Evolutionary conservation across 2,888 invertebrate genomes (phyloP).

Genomic region (Diaphora mendica): DNA sequence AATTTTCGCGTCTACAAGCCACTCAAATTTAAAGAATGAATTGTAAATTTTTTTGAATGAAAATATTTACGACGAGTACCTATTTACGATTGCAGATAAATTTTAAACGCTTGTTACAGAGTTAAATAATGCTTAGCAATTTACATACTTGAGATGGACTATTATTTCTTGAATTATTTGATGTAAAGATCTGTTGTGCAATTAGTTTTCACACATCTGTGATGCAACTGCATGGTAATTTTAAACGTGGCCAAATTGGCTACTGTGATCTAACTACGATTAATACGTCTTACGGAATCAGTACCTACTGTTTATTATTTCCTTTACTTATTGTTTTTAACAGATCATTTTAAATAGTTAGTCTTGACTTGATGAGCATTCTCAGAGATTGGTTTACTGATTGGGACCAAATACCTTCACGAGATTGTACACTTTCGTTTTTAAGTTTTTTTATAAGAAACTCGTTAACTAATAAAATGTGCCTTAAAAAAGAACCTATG

Average conservation of each 20-base stretch:
- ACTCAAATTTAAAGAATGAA: too few relatives aligned
- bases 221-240: background rate
- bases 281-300: background rate
- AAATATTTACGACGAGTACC: too few relatives aligned
- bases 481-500: conserved; percentile 28
- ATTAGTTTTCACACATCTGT: background rate
- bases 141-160: background rate
- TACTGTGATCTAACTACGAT: background rate
- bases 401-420: conserved; percentile 38
- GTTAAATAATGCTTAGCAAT: background rate
- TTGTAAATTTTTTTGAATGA: too few relatives aligned
- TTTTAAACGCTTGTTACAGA: background rate
- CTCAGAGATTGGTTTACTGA: background rate
- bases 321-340: background rate
- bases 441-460: conserved; percentile 5
- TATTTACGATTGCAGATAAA: background rate
- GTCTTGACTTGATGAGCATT: background rate
- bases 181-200: background rate
- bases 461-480: conserved; percentile 29
- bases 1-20: background rate
- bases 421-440: conserved; percentile 17
- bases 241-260: background rate
- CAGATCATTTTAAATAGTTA: background rate
- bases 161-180: background rate
- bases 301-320: background rate